phyloP scores from a whole-genome alignment of 1,140 invertebrate genomes.

The Sycobia sp. region DNA sequence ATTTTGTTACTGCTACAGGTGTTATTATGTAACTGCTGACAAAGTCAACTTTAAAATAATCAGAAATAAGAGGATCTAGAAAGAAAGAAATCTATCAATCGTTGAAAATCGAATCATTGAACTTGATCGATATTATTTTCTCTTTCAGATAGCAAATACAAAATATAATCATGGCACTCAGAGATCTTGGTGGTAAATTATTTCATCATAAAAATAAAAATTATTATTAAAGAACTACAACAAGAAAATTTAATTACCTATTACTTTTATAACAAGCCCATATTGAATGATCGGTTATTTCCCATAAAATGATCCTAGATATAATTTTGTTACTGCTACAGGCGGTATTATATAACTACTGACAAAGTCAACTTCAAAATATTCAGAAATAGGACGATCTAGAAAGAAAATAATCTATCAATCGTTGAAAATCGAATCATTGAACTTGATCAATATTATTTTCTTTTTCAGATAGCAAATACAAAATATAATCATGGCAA shows the following conservation, averaged over 20 bases:
- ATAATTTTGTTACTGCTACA: background rate
- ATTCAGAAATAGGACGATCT: too few relatives aligned
- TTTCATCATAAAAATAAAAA: constrained; percentile 26
- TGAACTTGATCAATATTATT: background rate
- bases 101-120: background rate
- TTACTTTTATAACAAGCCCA: too few relatives aligned
- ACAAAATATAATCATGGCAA: constrained; percentile 30
- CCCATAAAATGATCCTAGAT: background rate
- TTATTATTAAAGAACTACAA: background rate
- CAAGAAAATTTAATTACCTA: constrained; percentile 6
- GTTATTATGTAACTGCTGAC: background rate
- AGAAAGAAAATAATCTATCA: background rate
- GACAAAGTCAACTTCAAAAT: too few relatives aligned
- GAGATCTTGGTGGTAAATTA: constrained; percentile 33
- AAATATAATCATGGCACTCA: constrained; percentile 33
- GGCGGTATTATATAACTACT: background rate
- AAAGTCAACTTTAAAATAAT: background rate
- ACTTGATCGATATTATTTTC: background rate
- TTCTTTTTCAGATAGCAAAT: constrained; percentile 29
- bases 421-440: background rate
- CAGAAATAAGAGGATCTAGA: too few relatives aligned
- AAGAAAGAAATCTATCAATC: background rate
- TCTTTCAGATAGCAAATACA: constrained; percentile 30
- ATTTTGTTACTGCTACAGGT: background rate
- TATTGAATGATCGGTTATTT: too few relatives aligned